These are phyloP conservation scores for Fabriciana adippe DNA, from an alignment of 2,888 invertebrate species.

Conservation along the genomic window DNA sequence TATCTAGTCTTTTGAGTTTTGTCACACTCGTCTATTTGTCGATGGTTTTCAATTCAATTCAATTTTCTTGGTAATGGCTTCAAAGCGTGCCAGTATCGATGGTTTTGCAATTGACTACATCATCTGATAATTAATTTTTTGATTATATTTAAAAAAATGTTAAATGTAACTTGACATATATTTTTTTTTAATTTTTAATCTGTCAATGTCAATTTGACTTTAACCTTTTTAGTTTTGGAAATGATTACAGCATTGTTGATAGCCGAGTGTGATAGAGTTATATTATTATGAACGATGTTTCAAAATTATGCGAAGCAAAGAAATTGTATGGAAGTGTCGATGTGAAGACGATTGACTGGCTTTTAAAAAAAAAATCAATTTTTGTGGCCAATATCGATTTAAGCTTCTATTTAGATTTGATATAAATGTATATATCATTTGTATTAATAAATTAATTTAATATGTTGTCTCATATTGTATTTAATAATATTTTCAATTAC, in stretches of 20 bases:
- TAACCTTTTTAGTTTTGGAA: too few relatives aligned
- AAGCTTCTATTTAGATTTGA: too few relatives aligned
- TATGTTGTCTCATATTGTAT: neutral
- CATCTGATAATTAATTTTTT: too few relatives aligned
- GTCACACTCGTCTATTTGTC: slow-evolving; percentile 17
- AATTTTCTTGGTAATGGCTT: neutral
- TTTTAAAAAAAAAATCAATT: too few relatives aligned
- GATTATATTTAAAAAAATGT: too few relatives aligned
- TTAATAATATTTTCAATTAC: neutral
- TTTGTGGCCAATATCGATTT: too few relatives aligned
- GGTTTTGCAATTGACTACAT: neutral
- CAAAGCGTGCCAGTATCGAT: neutral
- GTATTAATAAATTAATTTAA: too few relatives aligned
- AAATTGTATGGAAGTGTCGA: neutral
- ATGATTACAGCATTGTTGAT: neutral
- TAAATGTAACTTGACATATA: too few relatives aligned
- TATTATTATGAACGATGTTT: neutral
- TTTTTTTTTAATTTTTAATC: too few relatives aligned
- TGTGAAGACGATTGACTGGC: neutral
- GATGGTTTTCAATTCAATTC: neutral
- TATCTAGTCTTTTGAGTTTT: neutral
- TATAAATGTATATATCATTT: too few relatives aligned
- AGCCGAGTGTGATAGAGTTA: slow-evolving; percentile 2
- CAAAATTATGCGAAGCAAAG: neutral
- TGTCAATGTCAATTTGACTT: too few relatives aligned